These are phyloP conservation scores for Marmota monax DNA, from an alignment of 2,113 vertebrate genomes.

Conservation along the genomic window DNA sequence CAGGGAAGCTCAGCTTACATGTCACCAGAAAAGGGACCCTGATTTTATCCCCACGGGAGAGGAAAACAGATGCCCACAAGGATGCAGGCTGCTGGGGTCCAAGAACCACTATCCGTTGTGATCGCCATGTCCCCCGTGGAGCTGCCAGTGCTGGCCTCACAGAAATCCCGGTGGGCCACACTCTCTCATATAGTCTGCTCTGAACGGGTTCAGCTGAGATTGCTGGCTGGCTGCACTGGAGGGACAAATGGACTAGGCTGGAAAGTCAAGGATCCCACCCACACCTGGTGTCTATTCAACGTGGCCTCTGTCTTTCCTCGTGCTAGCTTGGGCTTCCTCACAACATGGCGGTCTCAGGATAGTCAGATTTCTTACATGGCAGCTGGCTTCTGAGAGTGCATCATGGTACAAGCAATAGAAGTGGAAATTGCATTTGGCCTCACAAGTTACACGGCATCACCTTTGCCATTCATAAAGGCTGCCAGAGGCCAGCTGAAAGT, in stretches of 20 bases:
- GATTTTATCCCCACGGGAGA: not conserved
- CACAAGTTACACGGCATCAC: not conserved
- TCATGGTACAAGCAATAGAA: not conserved
- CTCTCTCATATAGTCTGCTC: not conserved
- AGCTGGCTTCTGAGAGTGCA: not conserved
- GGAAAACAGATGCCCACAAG: not conserved
- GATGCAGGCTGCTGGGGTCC: not conserved
- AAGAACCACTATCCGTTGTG: not conserved
- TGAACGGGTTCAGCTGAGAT: not conserved
- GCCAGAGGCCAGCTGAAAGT: not conserved
- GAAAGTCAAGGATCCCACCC: not conserved
- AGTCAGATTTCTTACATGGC: not conserved
- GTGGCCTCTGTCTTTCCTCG: not conserved
- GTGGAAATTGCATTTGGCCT: not conserved
- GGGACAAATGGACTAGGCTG: not conserved
- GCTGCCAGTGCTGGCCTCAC: accelerated
- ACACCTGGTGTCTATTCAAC: accelerated
- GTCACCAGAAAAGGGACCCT: not conserved
- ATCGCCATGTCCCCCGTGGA: accelerated
- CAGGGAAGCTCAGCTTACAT: not conserved
- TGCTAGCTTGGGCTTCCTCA: not conserved
- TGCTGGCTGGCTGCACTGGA: not conserved
- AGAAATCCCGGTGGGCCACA: not conserved
- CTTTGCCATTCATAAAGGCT: not conserved
- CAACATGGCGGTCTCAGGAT: not conserved